Base-by-base conservation (phyloP, 2,888 invertebrate genomes). In the Protophormia terraenovae region DNA sequence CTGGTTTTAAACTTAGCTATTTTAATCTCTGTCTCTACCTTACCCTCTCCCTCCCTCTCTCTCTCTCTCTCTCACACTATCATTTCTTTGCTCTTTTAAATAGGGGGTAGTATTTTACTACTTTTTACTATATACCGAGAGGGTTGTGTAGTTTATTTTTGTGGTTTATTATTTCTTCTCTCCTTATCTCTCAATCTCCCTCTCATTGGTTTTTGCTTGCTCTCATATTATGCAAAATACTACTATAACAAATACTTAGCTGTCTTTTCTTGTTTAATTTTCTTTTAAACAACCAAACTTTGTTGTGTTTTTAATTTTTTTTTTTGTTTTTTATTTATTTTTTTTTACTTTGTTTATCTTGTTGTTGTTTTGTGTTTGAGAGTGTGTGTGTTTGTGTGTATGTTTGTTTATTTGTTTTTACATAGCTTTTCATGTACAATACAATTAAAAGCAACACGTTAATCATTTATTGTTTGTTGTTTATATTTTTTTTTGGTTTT, bases 371-470 rank as follows among this genome's bases (percentile, higher is more conserved):
- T 53, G 10, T 55, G 6, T 6, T 8, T 24, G 16, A 3, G 14
- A 8, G 6, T 50, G 12, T 69, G 8, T 47, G n/a, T 55, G 12
- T n/a, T 41, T 32, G 19, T 38, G 60, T 24, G 10, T 62, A 29
- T 69, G 45, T 60, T 45, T 72, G 24, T 81, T 24, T 41, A 24
- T 12, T 69, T 76, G 69, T 38, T 47, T 58, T 69, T 75, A 55
- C 62, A 66, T 38, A 3, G 50, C 41, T 14, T 41, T 29, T 38
- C 35, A 47, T 62, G 62, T 50, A 22, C 4, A 62, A 22, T 55
- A 35, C 64, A 72, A 78, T 62, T 76, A 69, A 58, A 75, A 78
- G 85, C 85, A 85, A 85, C 85, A 85, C 82, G 85, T 82, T 82
- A 85, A 82, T 62, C 81, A 82, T 82, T 78, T 78, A 35, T 81